These are phyloP conservation scores for Troides helena DNA, from an alignment of 2,888 invertebrate species.

Conservation along the genomic window DNA sequence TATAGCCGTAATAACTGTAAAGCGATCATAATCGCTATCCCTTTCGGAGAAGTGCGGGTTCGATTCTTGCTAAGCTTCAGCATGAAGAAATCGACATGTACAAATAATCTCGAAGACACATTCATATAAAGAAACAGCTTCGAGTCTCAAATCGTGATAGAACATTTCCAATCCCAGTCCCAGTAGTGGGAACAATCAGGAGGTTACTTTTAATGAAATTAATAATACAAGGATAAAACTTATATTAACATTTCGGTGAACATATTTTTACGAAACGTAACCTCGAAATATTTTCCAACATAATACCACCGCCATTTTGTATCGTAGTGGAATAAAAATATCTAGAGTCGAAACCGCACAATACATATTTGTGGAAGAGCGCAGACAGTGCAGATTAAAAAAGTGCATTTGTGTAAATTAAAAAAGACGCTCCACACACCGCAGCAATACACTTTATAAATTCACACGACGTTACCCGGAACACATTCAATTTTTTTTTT, in stretches of 20 bases:
- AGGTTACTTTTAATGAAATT: too few species aligned
- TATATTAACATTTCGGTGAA: neutral
- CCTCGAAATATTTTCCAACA: neutral
- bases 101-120: neutral
- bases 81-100: too few species aligned
- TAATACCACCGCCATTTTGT: neutral
- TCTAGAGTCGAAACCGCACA: slow-evolving; percentile 31
- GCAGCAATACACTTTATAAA: slow-evolving; percentile 66
- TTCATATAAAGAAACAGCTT: too few species aligned
- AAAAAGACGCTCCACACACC: slow-evolving; percentile 58
- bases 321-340: slow-evolving; percentile 21
- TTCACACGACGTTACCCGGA: slow-evolving; percentile 62
- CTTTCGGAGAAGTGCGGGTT: neutral
- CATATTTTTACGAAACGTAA: neutral
- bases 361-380: slow-evolving; percentile 38
- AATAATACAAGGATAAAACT: neutral
- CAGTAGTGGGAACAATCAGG: neutral
- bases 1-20: neutral
- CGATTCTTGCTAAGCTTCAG: too few species aligned
- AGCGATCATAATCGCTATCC: neutral
- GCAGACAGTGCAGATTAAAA: slow-evolving; percentile 41
- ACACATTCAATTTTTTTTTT: slow-evolving; percentile 52
- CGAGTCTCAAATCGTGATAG: too few species aligned
- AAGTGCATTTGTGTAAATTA: slow-evolving; percentile 62
- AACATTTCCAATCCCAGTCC: too few species aligned